These are phyloP conservation scores for Semotilus atromaculatus DNA, from an alignment of 2,797 vertebrate genomes.

Conservation along the genomic window DNA sequence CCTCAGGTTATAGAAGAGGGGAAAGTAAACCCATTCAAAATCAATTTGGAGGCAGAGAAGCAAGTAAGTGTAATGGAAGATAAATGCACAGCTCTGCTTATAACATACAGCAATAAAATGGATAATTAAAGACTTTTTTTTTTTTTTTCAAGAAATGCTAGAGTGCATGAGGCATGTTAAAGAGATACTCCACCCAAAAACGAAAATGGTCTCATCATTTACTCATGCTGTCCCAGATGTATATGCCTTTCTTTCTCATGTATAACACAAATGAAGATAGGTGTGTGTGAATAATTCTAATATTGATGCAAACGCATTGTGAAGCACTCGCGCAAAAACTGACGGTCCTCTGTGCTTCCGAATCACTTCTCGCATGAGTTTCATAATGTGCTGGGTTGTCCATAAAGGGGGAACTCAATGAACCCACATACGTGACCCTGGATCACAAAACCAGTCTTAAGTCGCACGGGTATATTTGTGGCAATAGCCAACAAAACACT, in stretches of 20 bases:
- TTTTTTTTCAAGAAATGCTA: background rate
- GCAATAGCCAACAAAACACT: too few relatives aligned
- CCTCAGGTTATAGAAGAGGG: slow-evolving; percentile 78
- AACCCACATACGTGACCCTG: too few relatives aligned
- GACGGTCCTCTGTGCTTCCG: background rate
- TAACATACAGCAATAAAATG: background rate
- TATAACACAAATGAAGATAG: background rate
- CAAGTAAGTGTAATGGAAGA: slow-evolving; percentile 77
- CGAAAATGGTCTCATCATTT: background rate
- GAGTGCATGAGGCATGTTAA: slow-evolving; percentile 40
- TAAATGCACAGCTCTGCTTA: slow-evolving; percentile 7
- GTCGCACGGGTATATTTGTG: too few relatives aligned
- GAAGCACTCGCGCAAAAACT: background rate
- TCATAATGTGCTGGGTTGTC: background rate
- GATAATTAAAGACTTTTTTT: background rate
- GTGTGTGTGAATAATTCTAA: background rate
- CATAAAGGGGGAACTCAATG: background rate
- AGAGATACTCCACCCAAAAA: background rate
- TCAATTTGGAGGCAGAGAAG: slow-evolving; percentile 87
- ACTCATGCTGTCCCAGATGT: background rate
- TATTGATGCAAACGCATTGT: background rate
- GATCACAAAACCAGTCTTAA: too few relatives aligned
- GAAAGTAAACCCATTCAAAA: slow-evolving; percentile 83
- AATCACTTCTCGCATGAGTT: background rate
- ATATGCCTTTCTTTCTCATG: background rate